Evolutionary conservation across 2,113 vertebrate species (phyloP), one percentile per base, ranked within the genome.

Genomic region (Gallinago media): DNA sequence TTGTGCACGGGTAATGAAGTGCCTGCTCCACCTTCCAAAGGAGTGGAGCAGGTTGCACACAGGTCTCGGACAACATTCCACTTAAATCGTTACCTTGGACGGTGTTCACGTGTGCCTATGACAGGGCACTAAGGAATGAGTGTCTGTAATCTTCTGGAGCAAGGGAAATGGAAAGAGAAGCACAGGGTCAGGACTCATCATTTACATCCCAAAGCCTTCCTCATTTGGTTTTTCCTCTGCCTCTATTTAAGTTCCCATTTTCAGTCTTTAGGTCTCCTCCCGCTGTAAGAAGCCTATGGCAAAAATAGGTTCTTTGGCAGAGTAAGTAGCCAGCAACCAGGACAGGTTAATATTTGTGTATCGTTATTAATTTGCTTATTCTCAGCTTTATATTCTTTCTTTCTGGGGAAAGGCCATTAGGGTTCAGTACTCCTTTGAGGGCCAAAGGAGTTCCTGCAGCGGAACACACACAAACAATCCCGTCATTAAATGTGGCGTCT

Each of bases 1-100:
- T 50, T 49, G 13, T 20, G 36, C 20, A 26, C 58, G 44, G 71
- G 31, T 59, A 78, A 61, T 76, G 49, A 31, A 52, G 22, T n/a
- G 21, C 21, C 46, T 88, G 82, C 90, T 93, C 67, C 88, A 20
- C 90, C 88, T 94, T 68, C 44, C 54, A 88, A 56, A 90, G 94
- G 59, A 83, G 59, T 40, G 62, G 72, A 82, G 78, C 90, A 68
- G 81, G 74, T 96, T 94, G 12, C 70, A 44, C 8, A 2, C 11
- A 44, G 36, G 54, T 93, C 59, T 94, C 0, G 0, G 78, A 18
- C 92, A 79, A 29, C 88, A 85, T 97, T 95, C 88, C 94, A 42
- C 75, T 56, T 68, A 72, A 92, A 88, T 92, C 92, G 75, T 88
- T 74, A 90, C 75, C 32, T 88, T 76, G 71, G n/a, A 61, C 46